phyloP scores from a whole-genome alignment of 2,888 invertebrate species.

The Diabrotica balteata region DNA sequence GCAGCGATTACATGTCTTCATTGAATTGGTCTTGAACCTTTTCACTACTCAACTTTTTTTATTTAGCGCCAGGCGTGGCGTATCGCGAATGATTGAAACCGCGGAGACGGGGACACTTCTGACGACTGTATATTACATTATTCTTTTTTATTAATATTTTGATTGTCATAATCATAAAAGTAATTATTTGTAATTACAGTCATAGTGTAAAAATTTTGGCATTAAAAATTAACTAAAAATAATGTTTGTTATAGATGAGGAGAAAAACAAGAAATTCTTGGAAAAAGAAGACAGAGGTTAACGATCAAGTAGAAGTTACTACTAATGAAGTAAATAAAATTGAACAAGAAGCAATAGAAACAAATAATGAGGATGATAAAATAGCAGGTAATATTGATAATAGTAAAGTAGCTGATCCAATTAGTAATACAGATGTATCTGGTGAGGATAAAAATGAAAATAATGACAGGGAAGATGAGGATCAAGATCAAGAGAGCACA shows the following conservation, averaged over 20 bases:
- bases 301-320: neutral
- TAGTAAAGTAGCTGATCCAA: slow-evolving; percentile 4
- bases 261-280: slow-evolving; percentile 9
- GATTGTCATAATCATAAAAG: no score
- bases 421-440: slow-evolving; percentile 4
- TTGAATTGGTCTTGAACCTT: no score
- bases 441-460: slow-evolving; percentile 9
- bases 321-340: neutral
- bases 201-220: no score
- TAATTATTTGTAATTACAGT: no score
- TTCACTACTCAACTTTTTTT: no score
- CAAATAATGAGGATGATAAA: slow-evolving; percentile 9
- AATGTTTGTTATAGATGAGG: slow-evolving; percentile 6
- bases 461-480: slow-evolving; percentile 42
- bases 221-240: no score
- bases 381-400: slow-evolving; percentile 9
- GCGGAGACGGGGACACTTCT: no score
- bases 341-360: slow-evolving; percentile 9
- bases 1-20: no score
- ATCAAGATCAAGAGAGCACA: slow-evolving; percentile 52
- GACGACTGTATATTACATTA: no score
- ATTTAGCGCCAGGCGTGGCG: no score
- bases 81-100: no score
- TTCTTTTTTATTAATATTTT: no score
- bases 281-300: slow-evolving; percentile 19